phyloP scores from a whole-genome alignment of 2,888 invertebrate species.

The Habroteleia sp. region DNA sequence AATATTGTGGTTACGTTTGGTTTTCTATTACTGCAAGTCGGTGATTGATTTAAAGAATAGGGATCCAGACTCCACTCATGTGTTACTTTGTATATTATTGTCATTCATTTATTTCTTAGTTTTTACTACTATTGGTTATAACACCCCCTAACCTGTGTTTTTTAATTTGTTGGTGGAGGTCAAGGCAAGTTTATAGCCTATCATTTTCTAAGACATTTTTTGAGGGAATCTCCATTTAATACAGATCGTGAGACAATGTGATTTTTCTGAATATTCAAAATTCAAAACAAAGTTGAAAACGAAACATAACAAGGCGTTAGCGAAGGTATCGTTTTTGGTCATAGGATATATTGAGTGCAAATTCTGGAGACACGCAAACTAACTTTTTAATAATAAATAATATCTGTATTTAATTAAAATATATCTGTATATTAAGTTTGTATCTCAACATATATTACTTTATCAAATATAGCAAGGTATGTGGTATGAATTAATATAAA shows the following conservation, averaged over 20 bases:
- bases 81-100: conserved; percentile 56
- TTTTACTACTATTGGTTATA: conserved; percentile 18
- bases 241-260: conserved; percentile 55
- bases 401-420: too few relatives aligned
- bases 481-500: too few relatives aligned
- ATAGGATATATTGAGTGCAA: conserved; percentile 17
- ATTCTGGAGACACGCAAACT: too few relatives aligned
- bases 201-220: conserved; percentile 50
- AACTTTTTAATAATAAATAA: too few relatives aligned
- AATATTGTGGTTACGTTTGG: background rate
- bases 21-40: background rate
- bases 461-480: too few relatives aligned
- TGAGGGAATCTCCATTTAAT: conserved; percentile 56
- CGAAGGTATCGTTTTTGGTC: conserved; percentile 26
- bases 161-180: conserved; percentile 54
- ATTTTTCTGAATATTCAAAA: conserved; percentile 39
- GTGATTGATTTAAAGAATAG: conserved; percentile 2
- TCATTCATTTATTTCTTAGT: conserved; percentile 39
- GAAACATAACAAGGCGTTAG: conserved; percentile 11
- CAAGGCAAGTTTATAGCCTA: conserved; percentile 50
- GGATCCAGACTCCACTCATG: conserved; percentile 58
- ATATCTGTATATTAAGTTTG: too few relatives aligned
- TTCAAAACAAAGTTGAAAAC: conserved; percentile 2
- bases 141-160: conserved; percentile 21
- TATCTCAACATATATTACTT: too few relatives aligned